Conservation (phyloP, 1,140 invertebrate genomes). For the Zaprionus inermis region DNA sequence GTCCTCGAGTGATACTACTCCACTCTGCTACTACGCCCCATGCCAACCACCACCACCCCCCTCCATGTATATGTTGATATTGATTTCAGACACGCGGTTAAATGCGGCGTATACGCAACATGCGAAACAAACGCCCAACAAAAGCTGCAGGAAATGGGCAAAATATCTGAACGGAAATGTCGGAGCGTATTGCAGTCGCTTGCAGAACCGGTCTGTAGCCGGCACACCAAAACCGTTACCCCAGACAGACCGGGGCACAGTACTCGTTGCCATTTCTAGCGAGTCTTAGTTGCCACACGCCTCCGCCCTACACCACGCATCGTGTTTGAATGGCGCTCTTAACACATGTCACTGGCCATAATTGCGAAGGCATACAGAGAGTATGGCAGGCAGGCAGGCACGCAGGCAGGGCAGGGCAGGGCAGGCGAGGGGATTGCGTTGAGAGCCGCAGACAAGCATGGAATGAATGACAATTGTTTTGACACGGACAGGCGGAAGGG, state of each 20-base stretch:
- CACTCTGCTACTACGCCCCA: too few species aligned
- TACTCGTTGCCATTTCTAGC: too few species aligned
- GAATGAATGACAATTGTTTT: constrained; percentile 78
- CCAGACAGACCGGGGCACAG: background rate
- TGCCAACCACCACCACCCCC: background rate
- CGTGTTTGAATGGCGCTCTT: constrained; percentile 35
- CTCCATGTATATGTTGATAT: constrained; percentile 42
- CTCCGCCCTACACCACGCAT: background rate
- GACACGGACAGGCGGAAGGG: constrained; percentile 48
- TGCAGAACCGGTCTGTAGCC: too few species aligned
- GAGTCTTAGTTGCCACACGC: background rate
- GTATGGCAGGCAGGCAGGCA: background rate
- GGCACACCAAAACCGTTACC: background rate
- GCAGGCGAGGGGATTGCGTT: background rate
- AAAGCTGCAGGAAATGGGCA: constrained; percentile 66
- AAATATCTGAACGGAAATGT: constrained; percentile 75
- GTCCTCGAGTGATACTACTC: too few species aligned
- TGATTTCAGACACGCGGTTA: constrained; percentile 59
- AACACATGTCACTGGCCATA: constrained; percentile 73
- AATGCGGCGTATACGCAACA: constrained; percentile 50
- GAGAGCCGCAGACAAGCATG: constrained; percentile 31
- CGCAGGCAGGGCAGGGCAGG: background rate
- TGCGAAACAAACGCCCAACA: constrained; percentile 36
- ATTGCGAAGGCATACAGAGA: constrained; percentile 53
- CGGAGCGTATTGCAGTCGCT: constrained; percentile 34